Evolutionary conservation across 2,113 vertebrate species (phyloP), one percentile per base, ranked within the genome.

Genomic region (Microcebus murinus): DNA sequence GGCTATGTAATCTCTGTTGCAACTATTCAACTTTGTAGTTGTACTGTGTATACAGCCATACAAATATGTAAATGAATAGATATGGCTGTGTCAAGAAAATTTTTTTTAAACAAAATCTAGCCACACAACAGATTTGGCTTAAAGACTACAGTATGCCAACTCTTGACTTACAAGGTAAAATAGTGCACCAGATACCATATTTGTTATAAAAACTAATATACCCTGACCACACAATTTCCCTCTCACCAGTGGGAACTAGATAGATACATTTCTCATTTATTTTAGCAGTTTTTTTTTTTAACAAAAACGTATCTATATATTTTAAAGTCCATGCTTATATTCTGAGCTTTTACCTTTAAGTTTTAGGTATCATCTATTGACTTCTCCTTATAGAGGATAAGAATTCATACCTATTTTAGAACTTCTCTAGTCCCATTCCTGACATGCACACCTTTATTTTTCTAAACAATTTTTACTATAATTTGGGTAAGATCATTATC

Each of bases 261-360:
- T 21, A 57, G 55, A 57, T 57, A 57, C 6, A 21, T 77, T 79
- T 48, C 1, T 84, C 17, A 63, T 3, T 71, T 86, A 50, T 48
- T 80, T 80, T 45, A 45, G 34, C 8, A 36, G 27, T 45, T 21
- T 25, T 45, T 45, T 25, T 55, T 29, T 93, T 59, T 36, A 8
- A 61, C 36, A 36, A 65, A 45, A 90, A 68, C 2, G 8, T 50
- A 59, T 11, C 34, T 79, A 17, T n/a, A 7, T 57, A 68, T 90
- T 50, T 71, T n/a, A 65, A 79, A 79, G 52, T 27, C 1, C 6
- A 34, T 85, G 27, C 17, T 87, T 83, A 59, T 84, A 29, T 34
- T 55, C 34, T 39, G 6, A 59, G 45, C 20, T 73, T 86, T 93
- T 85, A 36, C 48, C 34, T 89, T 80, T 57, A 71, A 88, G 59